Evolutionary conservation across 1,140 invertebrate genomes (phyloP).

Genomic region (Teleopsis dalmanni): DNA sequence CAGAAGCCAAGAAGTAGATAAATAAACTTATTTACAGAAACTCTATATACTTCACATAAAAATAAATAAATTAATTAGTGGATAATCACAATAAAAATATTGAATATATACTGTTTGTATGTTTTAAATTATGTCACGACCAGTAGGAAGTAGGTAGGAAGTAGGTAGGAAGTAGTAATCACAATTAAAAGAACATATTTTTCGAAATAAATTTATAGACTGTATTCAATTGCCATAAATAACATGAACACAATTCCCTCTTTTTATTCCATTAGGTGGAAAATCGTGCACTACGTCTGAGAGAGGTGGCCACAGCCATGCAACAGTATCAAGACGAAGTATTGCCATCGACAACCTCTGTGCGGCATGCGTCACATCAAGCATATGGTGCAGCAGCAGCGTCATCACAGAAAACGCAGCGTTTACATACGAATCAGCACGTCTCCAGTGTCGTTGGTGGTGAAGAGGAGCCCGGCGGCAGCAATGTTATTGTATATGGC

Average conservation of each 20-base stretch:
- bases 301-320: constrained; percentile 46
- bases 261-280: constrained; percentile 48
- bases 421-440: constrained; percentile 8
- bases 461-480: constrained; percentile 37
- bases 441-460: constrained; percentile 13
- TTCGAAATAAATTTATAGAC: too few species aligned
- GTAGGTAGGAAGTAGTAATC: too few species aligned
- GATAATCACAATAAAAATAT: too few species aligned
- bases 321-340: constrained; percentile 41
- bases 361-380: background rate
- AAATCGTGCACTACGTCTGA: constrained; percentile 63
- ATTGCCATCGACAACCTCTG: constrained; percentile 13
- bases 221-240: too few species aligned
- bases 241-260: background rate
- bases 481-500: constrained; percentile 38
- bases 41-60: too few species aligned
- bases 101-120: too few species aligned
- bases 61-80: too few species aligned
- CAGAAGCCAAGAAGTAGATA: too few species aligned
- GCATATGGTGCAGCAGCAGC: constrained; percentile 19
- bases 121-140: too few species aligned
- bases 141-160: too few species aligned
- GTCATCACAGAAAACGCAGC: constrained; percentile 18
- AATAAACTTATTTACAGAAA: too few species aligned
- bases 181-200: too few species aligned